These are phyloP conservation scores for Copsychus sechellarum DNA, from an alignment of 2,113 vertebrate species.

Conservation along the genomic window DNA sequence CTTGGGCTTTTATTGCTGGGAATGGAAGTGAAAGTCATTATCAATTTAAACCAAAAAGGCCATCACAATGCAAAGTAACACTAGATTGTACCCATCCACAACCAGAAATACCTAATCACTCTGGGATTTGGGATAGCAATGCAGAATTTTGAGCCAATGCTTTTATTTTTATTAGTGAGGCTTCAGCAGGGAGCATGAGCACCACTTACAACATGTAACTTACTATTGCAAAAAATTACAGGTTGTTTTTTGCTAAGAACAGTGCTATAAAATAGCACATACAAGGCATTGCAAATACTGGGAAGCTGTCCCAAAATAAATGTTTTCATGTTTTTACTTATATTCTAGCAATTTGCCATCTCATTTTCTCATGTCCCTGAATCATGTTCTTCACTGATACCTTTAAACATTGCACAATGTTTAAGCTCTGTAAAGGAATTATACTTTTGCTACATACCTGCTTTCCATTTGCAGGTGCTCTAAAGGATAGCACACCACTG, in stretches of 20 bases:
- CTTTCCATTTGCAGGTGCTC: not conserved
- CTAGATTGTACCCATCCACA: not conserved
- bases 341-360: not conserved
- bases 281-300: not conserved
- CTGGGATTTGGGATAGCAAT: not conserved
- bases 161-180: not conserved
- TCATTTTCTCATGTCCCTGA: not conserved
- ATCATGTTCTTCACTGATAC: not conserved
- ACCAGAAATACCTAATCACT: not conserved
- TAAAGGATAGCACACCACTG: not conserved
- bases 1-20: not conserved
- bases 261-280: not conserved
- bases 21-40: not conserved
- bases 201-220: not conserved
- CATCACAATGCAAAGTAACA: not conserved
- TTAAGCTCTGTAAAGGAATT: not conserved
- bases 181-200: not conserved
- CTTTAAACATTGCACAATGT: not conserved
- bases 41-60: not conserved
- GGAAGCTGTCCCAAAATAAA: not conserved
- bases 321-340: not conserved
- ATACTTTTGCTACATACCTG: not conserved
- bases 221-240: not conserved
- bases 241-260: not conserved
- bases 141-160: not conserved